phyloP scores from a whole-genome alignment of 2,113 vertebrate genomes.

The Pimephales promelas region DNA sequence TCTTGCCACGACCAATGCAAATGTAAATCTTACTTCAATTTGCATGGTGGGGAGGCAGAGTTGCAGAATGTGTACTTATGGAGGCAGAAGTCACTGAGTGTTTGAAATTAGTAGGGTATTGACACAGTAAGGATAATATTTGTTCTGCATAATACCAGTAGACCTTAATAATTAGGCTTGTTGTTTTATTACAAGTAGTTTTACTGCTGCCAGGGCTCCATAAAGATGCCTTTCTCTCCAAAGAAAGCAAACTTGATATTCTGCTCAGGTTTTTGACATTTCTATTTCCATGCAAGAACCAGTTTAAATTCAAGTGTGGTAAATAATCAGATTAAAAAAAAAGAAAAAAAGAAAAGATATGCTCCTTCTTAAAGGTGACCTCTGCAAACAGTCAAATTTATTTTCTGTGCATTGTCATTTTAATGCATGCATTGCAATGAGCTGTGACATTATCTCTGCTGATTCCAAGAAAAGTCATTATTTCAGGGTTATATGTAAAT shows the following conservation, averaged over 20 bases:
- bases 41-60: background rate
- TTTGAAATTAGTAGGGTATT: background rate
- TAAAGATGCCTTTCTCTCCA: constrained; percentile 9
- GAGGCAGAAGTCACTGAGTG: background rate
- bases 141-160: constrained; percentile 5
- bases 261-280: background rate
- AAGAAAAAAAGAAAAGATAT: too few relatives aligned
- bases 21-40: constrained; percentile 18
- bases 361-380: background rate
- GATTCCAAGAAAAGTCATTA: constrained; percentile 21
- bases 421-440: background rate
- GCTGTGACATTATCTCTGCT: constrained; percentile 13
- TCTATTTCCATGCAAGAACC: background rate
- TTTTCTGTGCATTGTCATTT: background rate
- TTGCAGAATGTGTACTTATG: background rate
- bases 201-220: background rate
- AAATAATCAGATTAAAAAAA: background rate
- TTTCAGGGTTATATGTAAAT: constrained; percentile 36
- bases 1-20: constrained; percentile 11
- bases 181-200: constrained; percentile 36
- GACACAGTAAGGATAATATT: constrained; percentile 17
- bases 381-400: background rate
- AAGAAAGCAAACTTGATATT: constrained; percentile 12
- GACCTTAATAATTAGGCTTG: constrained; percentile 37
- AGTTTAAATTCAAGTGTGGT: too few relatives aligned